Evolutionary conservation across 2,113 vertebrate genomes (phyloP), one percentile per base, ranked within the genome.

Genomic region (Chamaetylas fuelleborni): DNA sequence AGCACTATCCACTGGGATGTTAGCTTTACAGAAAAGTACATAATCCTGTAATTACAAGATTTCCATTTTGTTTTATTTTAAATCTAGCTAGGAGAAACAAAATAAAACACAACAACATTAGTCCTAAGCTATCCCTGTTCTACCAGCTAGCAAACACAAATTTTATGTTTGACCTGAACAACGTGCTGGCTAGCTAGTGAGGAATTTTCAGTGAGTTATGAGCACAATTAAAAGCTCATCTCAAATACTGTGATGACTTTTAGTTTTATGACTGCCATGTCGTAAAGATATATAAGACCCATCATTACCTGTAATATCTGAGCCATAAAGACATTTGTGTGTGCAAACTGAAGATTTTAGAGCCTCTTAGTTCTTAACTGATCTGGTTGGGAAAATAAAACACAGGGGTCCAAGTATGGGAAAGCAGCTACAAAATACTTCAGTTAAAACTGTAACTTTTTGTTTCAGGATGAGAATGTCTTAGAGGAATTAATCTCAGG

Each of bases 161-260:
- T 74, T 73, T 81, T 62, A 86, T 50, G 12, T 91, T 94, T 95
- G 90, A 94, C 69, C 65, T 64, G 40, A 81, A 50, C 80, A 84
- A 84, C 40, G 79, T 71, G 53, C 17, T 92, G 43, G 61, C 78
- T 92, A 60, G 45, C 45, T n/a, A 66, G 42, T 77, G 42, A 88
- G 42, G 58, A 90, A 61, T 83, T 86, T 88, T 88, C 54, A 65
- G 67, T 83, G 76, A 95, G 50, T 88, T 93, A 94, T 43, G 38
- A 81, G 60, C 19, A 56, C 56, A 96, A 81, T 89, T 96, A 87
- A 83, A 97, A 88, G 26, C 51, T 90, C 47, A 51, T 90, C 72
- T 93, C 1, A 0, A 88, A 92, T 71, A 86, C 47, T 50, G 56
- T 36, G 80, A 77, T 77, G 83, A 92, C 48, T 90, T 94, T 11